Evolutionary conservation across 92 coral and sea anemone species (phyloP).

Genomic region (Siderastrea radians): DNA sequence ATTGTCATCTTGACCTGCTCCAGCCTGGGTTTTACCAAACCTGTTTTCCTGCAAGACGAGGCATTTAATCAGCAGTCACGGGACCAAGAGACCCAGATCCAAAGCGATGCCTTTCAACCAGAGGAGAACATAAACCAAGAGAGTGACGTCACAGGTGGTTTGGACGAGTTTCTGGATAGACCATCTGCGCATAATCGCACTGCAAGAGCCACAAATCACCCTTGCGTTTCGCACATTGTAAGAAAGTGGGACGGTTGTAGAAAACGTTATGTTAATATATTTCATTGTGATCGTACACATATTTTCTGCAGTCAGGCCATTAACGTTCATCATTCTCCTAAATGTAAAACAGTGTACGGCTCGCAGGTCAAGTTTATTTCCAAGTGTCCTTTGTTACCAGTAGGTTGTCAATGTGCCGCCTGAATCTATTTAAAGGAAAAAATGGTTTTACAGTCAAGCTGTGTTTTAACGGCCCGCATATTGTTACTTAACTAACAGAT

Average conservation of each 20-base stretch:
- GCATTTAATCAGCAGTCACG: not conserved
- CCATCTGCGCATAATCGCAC: constrained; percentile 21
- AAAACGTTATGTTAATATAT: not conserved
- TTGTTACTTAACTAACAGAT: too few relatives aligned
- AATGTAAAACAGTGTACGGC: constrained; percentile 27
- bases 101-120: not conserved
- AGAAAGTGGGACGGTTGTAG: constrained; percentile 16
- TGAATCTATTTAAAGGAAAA: not conserved
- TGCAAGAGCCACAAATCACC: not conserved
- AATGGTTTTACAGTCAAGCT: not conserved
- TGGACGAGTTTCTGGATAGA: not conserved
- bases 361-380: not conserved
- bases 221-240: not conserved
- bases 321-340: not conserved
- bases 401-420: constrained; percentile 25
- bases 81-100: not conserved
- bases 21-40: not conserved
- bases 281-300: not conserved
- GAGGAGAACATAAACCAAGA: not conserved
- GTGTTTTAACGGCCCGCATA: not conserved
- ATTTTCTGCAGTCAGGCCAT: constrained; percentile 1
- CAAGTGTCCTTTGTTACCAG: not conserved
- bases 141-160: not conserved
- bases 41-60: not conserved
- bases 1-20: not conserved